Conservation (phyloP, 1,140 invertebrate species). For the Portunus trituberculatus region DNA sequence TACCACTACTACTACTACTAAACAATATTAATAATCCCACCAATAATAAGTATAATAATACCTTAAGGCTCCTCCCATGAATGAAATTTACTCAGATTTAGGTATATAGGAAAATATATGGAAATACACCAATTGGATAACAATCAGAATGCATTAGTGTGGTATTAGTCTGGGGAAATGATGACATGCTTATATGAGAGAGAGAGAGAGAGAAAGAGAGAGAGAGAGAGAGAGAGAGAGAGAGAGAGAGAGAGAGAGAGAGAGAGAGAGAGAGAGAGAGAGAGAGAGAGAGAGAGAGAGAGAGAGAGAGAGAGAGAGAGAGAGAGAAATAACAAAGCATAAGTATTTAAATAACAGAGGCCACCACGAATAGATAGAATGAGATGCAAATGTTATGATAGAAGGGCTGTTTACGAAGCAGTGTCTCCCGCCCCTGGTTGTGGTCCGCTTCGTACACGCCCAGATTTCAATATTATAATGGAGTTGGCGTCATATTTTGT, state of each 20-base stretch:
- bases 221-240: constrained; percentile 44
- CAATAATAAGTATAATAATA: not conserved
- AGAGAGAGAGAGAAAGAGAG: constrained; percentile 45
- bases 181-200: not conserved
- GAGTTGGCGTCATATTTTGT: constrained; percentile 76
- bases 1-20: not conserved
- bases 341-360: not conserved
- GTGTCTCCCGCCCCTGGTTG: not conserved
- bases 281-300: not conserved
- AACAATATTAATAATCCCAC: not conserved
- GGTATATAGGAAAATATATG: not conserved
- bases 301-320: not conserved
- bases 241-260: constrained; percentile 31
- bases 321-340: not conserved
- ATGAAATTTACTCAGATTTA: not conserved
- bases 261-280: not conserved
- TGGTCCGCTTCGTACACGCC: constrained; percentile 62
- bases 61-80: not conserved
- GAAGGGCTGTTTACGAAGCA: constrained; percentile 24
- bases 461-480: constrained; percentile 76
- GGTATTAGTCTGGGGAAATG: not conserved
- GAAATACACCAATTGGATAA: not conserved
- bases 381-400: constrained; percentile 40
- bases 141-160: not conserved
- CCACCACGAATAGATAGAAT: constrained; percentile 12